A percentile compares a stretch with the other conserved stretches of the same genome.
phyloP scores from a whole-genome alignment of 2,888 invertebrate species.

The Chrysolina oricalcia region DNA sequence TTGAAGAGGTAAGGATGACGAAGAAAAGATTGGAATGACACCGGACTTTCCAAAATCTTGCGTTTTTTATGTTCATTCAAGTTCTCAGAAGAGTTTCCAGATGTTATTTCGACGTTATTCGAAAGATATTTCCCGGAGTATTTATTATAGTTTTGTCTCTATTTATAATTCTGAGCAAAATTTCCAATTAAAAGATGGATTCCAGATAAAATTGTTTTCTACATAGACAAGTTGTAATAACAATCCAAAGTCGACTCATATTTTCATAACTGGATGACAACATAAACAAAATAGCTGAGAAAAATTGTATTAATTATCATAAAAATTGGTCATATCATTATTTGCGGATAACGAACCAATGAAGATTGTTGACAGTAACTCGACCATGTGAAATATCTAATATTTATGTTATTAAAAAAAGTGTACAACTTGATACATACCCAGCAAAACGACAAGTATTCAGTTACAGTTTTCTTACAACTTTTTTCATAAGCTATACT shows the following conservation, averaged over 20 bases:
- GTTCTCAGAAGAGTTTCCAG: neutral
- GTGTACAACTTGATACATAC: too few relatives aligned
- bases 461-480: too few relatives aligned
- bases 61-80: neutral
- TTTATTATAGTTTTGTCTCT: neutral
- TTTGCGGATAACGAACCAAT: neutral
- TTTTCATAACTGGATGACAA: conserved; percentile 6
- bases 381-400: too few relatives aligned
- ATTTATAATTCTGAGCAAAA: neutral
- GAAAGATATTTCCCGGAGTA: neutral
- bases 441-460: too few relatives aligned
- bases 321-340: neutral
- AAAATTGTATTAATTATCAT: neutral
- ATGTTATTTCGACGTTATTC: neutral
- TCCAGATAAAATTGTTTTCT: conserved; percentile 13
- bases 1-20: too few relatives aligned
- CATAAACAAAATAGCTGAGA: conserved; percentile 7
- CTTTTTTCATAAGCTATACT: too few relatives aligned
- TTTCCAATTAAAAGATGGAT: conserved; percentile 9
- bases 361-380: neutral
- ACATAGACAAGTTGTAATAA: neutral
- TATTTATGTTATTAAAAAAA: too few relatives aligned
- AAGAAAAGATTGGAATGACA: too few relatives aligned
- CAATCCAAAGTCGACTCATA: conserved; percentile 13
- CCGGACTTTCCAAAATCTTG: too few relatives aligned